Conservation (phyloP, 2,113 vertebrate genomes). For the Thomomys bottae region DNA sequence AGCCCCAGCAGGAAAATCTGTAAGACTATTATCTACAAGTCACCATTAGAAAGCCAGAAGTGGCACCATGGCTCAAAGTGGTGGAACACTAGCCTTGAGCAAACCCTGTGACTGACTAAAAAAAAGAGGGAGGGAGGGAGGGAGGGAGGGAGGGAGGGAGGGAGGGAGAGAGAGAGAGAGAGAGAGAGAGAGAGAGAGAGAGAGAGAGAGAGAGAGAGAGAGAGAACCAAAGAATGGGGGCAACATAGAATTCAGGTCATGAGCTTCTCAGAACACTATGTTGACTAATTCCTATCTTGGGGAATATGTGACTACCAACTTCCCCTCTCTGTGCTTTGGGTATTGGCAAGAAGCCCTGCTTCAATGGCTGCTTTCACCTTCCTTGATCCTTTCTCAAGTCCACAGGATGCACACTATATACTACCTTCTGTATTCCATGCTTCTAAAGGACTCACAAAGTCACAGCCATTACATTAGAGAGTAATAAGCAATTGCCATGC, state of each 20-base stretch:
- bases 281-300: not conserved
- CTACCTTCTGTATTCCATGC: not conserved
- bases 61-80: too few relatives aligned
- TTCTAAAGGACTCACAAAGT: constrained; percentile 18
- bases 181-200: too few relatives aligned
- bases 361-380: not conserved
- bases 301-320: not conserved
- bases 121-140: too few relatives aligned
- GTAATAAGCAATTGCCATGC: not conserved
- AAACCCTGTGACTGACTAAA: too few relatives aligned
- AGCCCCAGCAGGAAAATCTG: too few relatives aligned
- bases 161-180: too few relatives aligned
- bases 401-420: not conserved
- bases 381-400: not conserved
- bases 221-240: not conserved
- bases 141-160: too few relatives aligned
- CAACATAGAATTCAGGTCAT: not conserved
- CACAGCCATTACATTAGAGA: not conserved
- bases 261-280: not conserved
- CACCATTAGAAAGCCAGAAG: too few relatives aligned
- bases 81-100: too few relatives aligned
- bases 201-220: not conserved
- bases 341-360: not conserved
- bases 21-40: too few relatives aligned
- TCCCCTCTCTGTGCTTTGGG: not conserved